A percentile compares a stretch with the other conserved stretches of the same genome.
Conservation (phyloP, 1,140 invertebrate genomes). For the Trigoniulus corallinus region DNA sequence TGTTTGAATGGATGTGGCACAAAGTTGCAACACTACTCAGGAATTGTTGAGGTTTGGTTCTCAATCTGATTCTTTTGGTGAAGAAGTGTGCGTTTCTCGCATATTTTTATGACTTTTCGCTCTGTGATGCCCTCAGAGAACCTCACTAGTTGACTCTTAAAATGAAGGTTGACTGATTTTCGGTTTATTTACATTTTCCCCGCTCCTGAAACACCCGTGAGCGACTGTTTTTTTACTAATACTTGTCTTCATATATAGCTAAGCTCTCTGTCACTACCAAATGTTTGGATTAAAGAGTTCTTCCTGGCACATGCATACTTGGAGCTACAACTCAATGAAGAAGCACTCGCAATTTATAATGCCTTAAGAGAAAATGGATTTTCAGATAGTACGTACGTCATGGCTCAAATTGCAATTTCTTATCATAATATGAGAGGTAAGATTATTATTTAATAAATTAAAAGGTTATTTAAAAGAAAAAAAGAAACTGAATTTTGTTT, state of each 20-base stretch:
- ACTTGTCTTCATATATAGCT: conserved; percentile 28
- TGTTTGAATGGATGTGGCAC: no score
- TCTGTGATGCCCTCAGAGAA: no score
- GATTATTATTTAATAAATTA: conserved; percentile 4
- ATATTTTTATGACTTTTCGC: no score
- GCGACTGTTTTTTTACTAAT: conserved; percentile 1
- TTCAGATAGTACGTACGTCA: conserved; percentile 70
- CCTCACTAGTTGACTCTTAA: no score
- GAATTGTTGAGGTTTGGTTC: no score
- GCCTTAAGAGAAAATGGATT: conserved; percentile 61
- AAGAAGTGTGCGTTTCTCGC: no score
- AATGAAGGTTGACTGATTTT: no score
- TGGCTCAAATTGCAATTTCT: conserved; percentile 76
- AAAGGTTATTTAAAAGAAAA: background rate
- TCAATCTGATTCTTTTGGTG: no score
- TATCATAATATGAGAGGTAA: conserved; percentile 81
- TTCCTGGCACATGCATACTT: conserved; percentile 81
- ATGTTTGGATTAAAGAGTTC: conserved; percentile 89
- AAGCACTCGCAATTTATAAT: conserved; percentile 67
- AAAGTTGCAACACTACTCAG: no score
- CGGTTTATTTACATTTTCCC: no score
- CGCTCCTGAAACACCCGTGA: no score
- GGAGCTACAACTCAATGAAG: conserved; percentile 76
- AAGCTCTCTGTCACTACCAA: conserved; percentile 48
- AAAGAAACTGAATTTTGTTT: background rate